A percentile compares a stretch with the other conserved stretches of the same genome.
Conservation (phyloP, 2,797 vertebrate species). For the Erpetoichthys calabaricus region DNA sequence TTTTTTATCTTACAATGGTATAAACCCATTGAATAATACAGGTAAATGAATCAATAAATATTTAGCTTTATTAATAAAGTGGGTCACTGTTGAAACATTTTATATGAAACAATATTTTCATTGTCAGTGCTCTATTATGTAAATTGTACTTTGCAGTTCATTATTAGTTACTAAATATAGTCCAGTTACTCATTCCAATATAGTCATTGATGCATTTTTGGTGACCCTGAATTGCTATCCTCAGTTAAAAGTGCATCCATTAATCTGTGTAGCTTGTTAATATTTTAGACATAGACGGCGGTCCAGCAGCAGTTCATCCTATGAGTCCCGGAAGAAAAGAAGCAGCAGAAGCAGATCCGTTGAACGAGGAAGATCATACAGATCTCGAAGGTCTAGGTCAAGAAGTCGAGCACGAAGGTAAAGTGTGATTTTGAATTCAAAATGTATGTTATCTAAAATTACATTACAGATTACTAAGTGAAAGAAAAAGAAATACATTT, state of each 20-base stretch:
- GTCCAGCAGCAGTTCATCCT: constrained; percentile 87
- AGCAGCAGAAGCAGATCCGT: constrained; percentile 65
- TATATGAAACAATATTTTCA: no score
- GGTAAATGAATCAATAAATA: no score
- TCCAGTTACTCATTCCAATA: constrained; percentile 13
- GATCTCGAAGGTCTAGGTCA: constrained; percentile 64
- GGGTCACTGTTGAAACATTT: no score
- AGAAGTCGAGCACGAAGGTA: constrained; percentile 80
- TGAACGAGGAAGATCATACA: constrained; percentile 55
- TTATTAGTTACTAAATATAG: constrained; percentile 15
- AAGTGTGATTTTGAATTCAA: not conserved
- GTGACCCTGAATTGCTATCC: not conserved
- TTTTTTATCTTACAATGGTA: no score
- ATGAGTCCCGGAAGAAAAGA: constrained; percentile 71
- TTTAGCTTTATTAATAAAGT: no score
- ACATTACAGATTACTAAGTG: no score
- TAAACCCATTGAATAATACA: no score
- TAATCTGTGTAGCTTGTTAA: not conserved
- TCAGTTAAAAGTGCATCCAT: not conserved
- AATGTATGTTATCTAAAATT: no score
- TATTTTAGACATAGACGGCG: constrained; percentile 62
- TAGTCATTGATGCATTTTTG: constrained; percentile 3
- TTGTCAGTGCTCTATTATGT: no score
- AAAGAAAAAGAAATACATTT: no score
- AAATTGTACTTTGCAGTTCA: constrained; percentile 10